Evolutionary conservation across 1,140 invertebrate species (phyloP), one percentile per base, ranked within the genome.

Genomic region (Philaenus spumarius): DNA sequence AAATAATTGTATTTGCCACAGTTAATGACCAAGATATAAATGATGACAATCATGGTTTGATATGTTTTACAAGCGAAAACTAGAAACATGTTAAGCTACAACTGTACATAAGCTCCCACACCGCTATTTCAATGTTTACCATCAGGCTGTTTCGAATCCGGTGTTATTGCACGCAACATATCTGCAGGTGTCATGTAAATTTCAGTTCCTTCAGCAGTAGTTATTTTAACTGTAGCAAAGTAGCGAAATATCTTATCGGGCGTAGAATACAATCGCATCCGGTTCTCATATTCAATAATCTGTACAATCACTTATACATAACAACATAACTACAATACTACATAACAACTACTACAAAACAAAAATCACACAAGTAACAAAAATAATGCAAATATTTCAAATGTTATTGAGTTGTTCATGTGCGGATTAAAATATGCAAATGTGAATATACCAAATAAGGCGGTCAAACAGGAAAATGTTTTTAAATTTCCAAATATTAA

Each of bases 181-280:
- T 98, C 96, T 79, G 95, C 90, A 40, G 96, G 95, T 51, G 95
- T 98, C 96, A 98, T 98, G 68, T 85, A 97, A 64, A 96, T 82
- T 72, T 97, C 92, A 60, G 82, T 84, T 68, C 80, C 80, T 47
- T 84, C 81, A 57, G 80, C 74, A 67, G 80, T 80, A 62, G 83
- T 80, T 34, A 97, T 75, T 78, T 93, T 92, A 62, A 98, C 80
- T 37, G 95, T 98, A n/a, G 96, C 95, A 84, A 99, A 99, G 77
- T 98, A 98, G 50, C 96, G 86, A 80, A 99, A 99, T 72, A 98
- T 95, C 82, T 98, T 99, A 76, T 98, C 96, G 46, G 96, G 95
- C 30, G 94, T 97, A 12, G 95, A 98, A 79, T 90, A 98, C 60
- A 89, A 79, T 67, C 95, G 78, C 75, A 98, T 90, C 68, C 95